phyloP scores from a whole-genome alignment of 2,797 vertebrate genomes.

The Sebastes matsubarae region DNA sequence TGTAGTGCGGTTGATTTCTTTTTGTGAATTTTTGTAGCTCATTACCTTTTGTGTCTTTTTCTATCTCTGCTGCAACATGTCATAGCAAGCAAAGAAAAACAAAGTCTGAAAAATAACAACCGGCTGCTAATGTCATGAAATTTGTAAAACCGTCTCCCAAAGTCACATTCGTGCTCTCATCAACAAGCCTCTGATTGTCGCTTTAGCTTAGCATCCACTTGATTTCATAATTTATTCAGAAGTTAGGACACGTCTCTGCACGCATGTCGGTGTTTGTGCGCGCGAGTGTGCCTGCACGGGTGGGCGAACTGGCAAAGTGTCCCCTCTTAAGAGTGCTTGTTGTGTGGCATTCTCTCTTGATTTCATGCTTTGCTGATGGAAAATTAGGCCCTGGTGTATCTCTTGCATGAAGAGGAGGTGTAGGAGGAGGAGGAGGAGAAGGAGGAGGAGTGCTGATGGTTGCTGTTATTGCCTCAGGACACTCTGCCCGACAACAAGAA shows the following conservation, averaged over 20 bases:
- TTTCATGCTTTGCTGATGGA: slow-evolving; percentile 99
- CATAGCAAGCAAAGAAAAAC: background rate
- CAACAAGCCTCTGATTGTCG: slow-evolving; percentile 70
- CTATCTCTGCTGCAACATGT: background rate
- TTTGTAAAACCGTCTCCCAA: slow-evolving; percentile 34
- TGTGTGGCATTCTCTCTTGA: slow-evolving; percentile 93
- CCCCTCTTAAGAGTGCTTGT: slow-evolving; percentile 90
- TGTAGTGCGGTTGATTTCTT: background rate
- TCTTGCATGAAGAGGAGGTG: slow-evolving; percentile 90
- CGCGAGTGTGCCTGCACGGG: slow-evolving; percentile 8
- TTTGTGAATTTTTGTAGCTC: background rate
- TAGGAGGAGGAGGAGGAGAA: slow-evolving; percentile 87
- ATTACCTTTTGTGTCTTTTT: background rate
- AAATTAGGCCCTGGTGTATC: slow-evolving; percentile 95
- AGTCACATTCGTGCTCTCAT: slow-evolving; percentile 63
- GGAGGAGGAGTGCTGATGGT: slow-evolving; percentile 76
- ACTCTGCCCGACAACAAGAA: slow-evolving; percentile 96
- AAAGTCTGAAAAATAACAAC: slow-evolving; percentile 12
- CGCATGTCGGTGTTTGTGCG: slow-evolving; percentile 23
- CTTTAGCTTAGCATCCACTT: slow-evolving; percentile 71
- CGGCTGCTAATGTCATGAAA: slow-evolving; percentile 16
- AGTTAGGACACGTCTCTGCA: slow-evolving; percentile 60
- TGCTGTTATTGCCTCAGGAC: slow-evolving; percentile 95
- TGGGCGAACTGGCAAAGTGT: slow-evolving; percentile 74
- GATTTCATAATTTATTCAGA: slow-evolving; percentile 89